These are phyloP conservation scores for Scaptomyza graminum DNA, from an alignment of 1,140 invertebrate genomes.

Conservation along the genomic window DNA sequence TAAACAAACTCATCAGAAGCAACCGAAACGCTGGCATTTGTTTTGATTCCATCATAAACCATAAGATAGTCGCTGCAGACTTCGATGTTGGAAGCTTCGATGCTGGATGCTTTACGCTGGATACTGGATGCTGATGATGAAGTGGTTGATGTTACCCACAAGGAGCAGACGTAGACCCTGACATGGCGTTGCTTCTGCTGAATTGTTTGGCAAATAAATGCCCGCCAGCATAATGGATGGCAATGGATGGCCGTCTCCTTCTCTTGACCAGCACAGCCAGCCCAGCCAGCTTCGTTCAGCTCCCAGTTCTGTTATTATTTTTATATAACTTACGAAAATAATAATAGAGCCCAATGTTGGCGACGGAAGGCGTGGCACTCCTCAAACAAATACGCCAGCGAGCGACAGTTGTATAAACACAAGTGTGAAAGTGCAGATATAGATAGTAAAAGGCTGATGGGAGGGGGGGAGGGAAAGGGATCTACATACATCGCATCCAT, in stretches of 20 bases:
- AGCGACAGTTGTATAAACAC: slow-evolving; percentile 79
- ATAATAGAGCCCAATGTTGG: slow-evolving; percentile 58
- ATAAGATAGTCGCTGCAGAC: slow-evolving; percentile 76
- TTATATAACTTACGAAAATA: slow-evolving; percentile 82
- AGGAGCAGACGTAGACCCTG: slow-evolving; percentile 51
- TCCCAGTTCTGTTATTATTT: slow-evolving; percentile 68
- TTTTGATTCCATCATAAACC: slow-evolving; percentile 80
- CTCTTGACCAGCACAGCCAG: neutral
- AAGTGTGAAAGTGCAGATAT: slow-evolving; percentile 81
- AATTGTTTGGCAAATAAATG: slow-evolving; percentile 82
- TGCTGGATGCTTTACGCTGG: slow-evolving; percentile 13
- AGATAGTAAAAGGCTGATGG: slow-evolving; percentile 44
- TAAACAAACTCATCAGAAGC: slow-evolving; percentile 76
- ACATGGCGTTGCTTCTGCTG: slow-evolving; percentile 33
- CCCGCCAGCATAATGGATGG: slow-evolving; percentile 71
- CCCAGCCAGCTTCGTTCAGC: slow-evolving; percentile 37
- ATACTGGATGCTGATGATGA: slow-evolving; percentile 66
- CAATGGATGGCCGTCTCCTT: slow-evolving; percentile 44
- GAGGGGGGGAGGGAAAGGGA: slow-evolving; percentile 16
- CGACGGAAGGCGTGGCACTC: slow-evolving; percentile 29
- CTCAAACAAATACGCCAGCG: slow-evolving; percentile 48
- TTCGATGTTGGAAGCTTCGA: slow-evolving; percentile 8
- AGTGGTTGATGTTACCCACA: slow-evolving; percentile 66
- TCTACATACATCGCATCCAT: slow-evolving; percentile 14
- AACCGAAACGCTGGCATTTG: slow-evolving; percentile 63